Evolutionary conservation across 2,888 invertebrate genomes (phyloP).

Genomic region (Eurois occulta): DNA sequence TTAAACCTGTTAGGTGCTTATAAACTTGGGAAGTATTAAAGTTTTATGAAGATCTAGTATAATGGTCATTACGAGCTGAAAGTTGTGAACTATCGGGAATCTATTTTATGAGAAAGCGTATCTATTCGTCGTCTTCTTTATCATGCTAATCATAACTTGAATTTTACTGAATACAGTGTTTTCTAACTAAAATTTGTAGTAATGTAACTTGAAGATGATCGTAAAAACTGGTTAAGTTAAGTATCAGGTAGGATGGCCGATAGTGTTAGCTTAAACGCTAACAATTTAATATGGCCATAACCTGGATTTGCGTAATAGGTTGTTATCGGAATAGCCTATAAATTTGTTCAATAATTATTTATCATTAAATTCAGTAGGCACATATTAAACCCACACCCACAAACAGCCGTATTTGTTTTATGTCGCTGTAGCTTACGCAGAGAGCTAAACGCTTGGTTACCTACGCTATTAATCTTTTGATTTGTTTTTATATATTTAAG

Average conservation of each 20-base stretch:
- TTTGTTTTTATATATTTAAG: not conserved
- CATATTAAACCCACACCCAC: not conserved
- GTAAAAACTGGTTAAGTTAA: slow-evolving; percentile 22
- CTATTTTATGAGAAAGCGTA: slow-evolving; percentile 46
- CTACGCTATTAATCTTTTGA: not conserved
- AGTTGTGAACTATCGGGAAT: slow-evolving; percentile 50
- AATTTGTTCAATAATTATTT: slow-evolving; percentile 4
- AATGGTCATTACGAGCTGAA: slow-evolving; percentile 51
- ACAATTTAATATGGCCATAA: slow-evolving; percentile 3
- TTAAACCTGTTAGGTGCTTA: slow-evolving; percentile 41
- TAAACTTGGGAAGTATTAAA: slow-evolving; percentile 54
- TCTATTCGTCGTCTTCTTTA: slow-evolving; percentile 30
- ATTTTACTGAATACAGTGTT: slow-evolving; percentile 23
- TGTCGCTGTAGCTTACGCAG: not conserved
- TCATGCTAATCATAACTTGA: slow-evolving; percentile 31
- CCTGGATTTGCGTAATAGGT: slow-evolving; percentile 27
- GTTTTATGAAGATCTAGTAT: slow-evolving; percentile 61
- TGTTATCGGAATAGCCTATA: slow-evolving; percentile 8
- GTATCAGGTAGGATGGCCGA: not conserved
- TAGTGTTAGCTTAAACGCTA: not conserved
- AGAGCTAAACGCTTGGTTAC: not conserved
- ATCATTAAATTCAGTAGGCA: not conserved
- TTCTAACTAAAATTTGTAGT: slow-evolving; percentile 5
- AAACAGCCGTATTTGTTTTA: not conserved
- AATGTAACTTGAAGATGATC: slow-evolving; percentile 7